Base-by-base conservation (phyloP, 2,888 invertebrate genomes). In the Scaptomyza flava region DNA sequence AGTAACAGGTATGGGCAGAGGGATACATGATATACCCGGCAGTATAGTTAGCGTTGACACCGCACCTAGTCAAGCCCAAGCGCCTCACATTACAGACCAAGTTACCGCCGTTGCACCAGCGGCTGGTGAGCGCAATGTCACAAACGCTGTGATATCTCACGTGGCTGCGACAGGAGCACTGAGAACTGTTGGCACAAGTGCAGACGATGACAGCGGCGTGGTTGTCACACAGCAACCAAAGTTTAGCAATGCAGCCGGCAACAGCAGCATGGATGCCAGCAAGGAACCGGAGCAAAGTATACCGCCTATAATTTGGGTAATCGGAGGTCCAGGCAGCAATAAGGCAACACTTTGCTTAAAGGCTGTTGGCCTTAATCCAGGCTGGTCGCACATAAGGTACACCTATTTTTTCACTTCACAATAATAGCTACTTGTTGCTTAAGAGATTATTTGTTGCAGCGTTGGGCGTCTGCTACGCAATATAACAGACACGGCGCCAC, bases 261-360 rank as follows among this genome's bases (percentile, higher is more conserved):
- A 70, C 12, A 78, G 72, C 20, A 81, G 81, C 27, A 70, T 85
- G 72, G 73, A 77, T 34, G 80, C 68, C 20, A 77, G 76, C 33
- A 61, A 68, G n/a, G 74, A 73, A 12, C n/a, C 31, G 12, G 74
- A 47, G 3, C n/a, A 42, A 5, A 3, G 58, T 14, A 79, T 90
- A 56, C 93, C 93, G 1, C 91, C 93, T 1, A 89, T 93, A 8
- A 91, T 94, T 67, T 94, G 94, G 94, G 94, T 95, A 7, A 95
- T 95, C 43, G 97, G 98, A 9, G 98, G 98, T 0, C 98, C 98
- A 0, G 98, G 98, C 56, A 97, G 97, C 90, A 97, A 98, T 90
- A 98, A 98, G 91, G 96, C 96, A 1, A 93, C 94, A 0, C 93
- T 98, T 34, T 97, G 97, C 91, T 93, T 95, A 62, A 94, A 95